Base-by-base conservation (phyloP, 2,113 vertebrate species). In the Bombycilla garrulus region DNA sequence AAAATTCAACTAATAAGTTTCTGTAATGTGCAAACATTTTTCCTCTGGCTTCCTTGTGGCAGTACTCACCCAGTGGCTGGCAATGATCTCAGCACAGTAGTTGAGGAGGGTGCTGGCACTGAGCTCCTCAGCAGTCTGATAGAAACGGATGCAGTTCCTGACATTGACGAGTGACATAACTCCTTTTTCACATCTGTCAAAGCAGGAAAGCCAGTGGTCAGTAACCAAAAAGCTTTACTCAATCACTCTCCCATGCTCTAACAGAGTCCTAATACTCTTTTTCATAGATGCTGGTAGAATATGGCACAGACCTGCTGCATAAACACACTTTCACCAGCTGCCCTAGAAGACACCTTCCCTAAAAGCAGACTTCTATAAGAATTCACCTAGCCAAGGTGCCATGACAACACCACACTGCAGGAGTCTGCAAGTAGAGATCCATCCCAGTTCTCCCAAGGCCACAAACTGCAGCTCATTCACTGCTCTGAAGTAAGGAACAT, bases 91-190 rank as follows among this genome's bases (percentile, higher is more conserved):
- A 31, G 99, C 99, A 90, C 99, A 99, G 88, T 99, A 99, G 96
- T 99, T 99, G 97, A 99, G 98, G 38, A 99, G 92, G 0, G 99
- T 99, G 95, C 97, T 93, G 89, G 99, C 99, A 62, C 98, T 98
- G 51, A 99, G 98, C 90, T 99, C 99, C 96, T 99, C 99, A 0
- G 99, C 99, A 10, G 99, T 99, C 97, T 99, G 99, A 93, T 99
- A 99, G 98, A 99, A 99, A 44, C 99, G 98, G 93, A 99, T 99
- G 86, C 99, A 99, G 97, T 99, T 99, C 96, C 99, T 99, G 79
- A 99, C 99, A 33, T 99, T 99, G 90, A 99, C 99, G 0, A 99
- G 98, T 4, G 99, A 99, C 99, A 99, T 99, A 14, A 99, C 99
- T 18, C 99, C 99, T 89, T 99, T 99, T 93, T 99, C 99, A 98